Evolutionary conservation across 2,113 vertebrate genomes (phyloP).

Genomic region (Abramis brama): DNA sequence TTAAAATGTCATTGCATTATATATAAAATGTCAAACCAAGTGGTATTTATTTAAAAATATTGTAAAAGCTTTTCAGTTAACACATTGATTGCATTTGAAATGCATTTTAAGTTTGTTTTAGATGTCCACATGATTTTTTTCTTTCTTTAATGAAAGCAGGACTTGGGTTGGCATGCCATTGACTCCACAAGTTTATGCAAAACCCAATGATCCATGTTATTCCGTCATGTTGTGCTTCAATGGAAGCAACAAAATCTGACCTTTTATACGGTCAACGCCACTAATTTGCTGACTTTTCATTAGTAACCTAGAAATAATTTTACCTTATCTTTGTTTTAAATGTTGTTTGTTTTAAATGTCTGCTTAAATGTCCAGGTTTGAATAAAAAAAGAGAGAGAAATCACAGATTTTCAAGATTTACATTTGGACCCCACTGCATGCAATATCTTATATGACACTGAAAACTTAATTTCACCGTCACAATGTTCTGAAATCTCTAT

Average conservation of each 20-base stretch:
- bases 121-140: neutral
- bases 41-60: neutral
- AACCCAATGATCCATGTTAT: constrained; percentile 21
- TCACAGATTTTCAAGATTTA: too few species aligned
- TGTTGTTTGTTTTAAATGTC: neutral
- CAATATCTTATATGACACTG: neutral
- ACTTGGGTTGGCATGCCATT: neutral
- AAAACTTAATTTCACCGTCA: constrained; percentile 9
- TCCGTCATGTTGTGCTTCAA: neutral
- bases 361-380: neutral
- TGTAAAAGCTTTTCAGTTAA: neutral
- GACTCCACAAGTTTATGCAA: neutral
- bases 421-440: neutral
- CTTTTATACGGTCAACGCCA: neutral
- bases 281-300: constrained; percentile 12
- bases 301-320: neutral
- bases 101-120: neutral
- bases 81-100: neutral
- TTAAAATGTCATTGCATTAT: neutral
- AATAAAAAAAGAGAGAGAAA: too few species aligned
- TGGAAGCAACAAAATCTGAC: neutral
- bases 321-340: neutral
- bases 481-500: constrained; percentile 63
- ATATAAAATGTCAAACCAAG: neutral
- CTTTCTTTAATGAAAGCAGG: too few species aligned